phyloP scores from a whole-genome alignment of 2,888 invertebrate genomes.

The Siphonodentalium dalli region DNA sequence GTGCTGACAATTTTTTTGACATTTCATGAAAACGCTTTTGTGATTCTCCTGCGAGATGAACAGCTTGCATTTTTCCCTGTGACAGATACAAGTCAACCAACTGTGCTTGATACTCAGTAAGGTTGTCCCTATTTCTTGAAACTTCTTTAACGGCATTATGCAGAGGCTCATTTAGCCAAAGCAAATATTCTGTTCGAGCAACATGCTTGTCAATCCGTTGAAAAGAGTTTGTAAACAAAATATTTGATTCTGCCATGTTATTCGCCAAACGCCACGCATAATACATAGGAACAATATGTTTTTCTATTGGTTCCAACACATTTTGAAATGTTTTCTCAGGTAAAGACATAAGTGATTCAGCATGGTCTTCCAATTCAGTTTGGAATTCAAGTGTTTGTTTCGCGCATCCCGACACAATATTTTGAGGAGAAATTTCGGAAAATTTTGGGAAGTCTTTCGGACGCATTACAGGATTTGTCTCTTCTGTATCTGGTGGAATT shows the following conservation, averaged over 20 bases:
- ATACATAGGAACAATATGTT: slow-evolving; percentile 76
- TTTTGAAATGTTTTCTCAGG: slow-evolving; percentile 44
- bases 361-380: slow-evolving; percentile 74
- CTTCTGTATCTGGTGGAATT: slow-evolving; percentile 75
- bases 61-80: slow-evolving; percentile 84
- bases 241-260: too few species aligned
- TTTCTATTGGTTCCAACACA: slow-evolving; percentile 67
- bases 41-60: slow-evolving; percentile 72
- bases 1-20: not conserved
- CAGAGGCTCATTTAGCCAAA: too few species aligned
- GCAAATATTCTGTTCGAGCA: too few species aligned
- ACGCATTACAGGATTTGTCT: slow-evolving; percentile 78
- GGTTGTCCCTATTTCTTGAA: slow-evolving; percentile 59
- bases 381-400: slow-evolving; percentile 84
- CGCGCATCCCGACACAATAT: slow-evolving; percentile 79
- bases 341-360: slow-evolving; percentile 61
- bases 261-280: slow-evolving; percentile 88
- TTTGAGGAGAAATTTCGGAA: slow-evolving; percentile 80
- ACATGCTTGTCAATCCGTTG: too few species aligned
- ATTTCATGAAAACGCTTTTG: slow-evolving; percentile 47
- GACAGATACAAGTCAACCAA: slow-evolving; percentile 79
- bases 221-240: too few species aligned
- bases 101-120: slow-evolving; percentile 73
- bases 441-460: slow-evolving; percentile 79
- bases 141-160: too few species aligned